A percentile compares a stretch with the other conserved stretches of the same genome.
Conservation (phyloP, 2,888 invertebrate species). For the Lysandra bellargus region DNA sequence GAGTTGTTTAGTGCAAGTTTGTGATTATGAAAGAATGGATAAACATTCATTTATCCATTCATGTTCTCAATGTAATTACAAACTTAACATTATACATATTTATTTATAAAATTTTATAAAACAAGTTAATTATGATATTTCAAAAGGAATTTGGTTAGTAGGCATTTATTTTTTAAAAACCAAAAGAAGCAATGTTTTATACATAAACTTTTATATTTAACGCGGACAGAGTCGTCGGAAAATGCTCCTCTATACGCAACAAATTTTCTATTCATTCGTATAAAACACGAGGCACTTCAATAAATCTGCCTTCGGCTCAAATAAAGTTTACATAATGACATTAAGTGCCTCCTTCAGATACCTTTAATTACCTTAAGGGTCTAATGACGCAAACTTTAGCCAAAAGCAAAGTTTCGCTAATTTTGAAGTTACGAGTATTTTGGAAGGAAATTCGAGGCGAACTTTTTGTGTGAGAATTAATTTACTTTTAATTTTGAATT, state of each 20-base stretch:
- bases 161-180: background rate
- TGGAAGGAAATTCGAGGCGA: background rate
- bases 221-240: background rate
- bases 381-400: slow-evolving; percentile 27
- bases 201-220: background rate
- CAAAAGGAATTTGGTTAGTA: too few species aligned
- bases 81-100: background rate
- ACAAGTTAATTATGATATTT: too few species aligned
- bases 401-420: slow-evolving; percentile 27
- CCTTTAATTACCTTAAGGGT: slow-evolving; percentile 31
- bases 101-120: too few species aligned
- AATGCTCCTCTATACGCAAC: background rate
- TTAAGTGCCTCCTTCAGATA: slow-evolving; percentile 30
- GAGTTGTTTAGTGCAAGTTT: background rate
- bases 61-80: background rate
- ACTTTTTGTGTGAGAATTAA: slow-evolving; percentile 13
- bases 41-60: too few species aligned
- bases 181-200: background rate
- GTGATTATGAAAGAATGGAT: background rate
- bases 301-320: slow-evolving; percentile 23
- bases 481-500: background rate
- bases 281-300: background rate
- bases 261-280: slow-evolving; percentile 14
- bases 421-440: slow-evolving; percentile 28
- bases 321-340: slow-evolving; percentile 28